Base-by-base conservation (phyloP, 2,888 invertebrate genomes). In the Agriopis marginaria region DNA sequence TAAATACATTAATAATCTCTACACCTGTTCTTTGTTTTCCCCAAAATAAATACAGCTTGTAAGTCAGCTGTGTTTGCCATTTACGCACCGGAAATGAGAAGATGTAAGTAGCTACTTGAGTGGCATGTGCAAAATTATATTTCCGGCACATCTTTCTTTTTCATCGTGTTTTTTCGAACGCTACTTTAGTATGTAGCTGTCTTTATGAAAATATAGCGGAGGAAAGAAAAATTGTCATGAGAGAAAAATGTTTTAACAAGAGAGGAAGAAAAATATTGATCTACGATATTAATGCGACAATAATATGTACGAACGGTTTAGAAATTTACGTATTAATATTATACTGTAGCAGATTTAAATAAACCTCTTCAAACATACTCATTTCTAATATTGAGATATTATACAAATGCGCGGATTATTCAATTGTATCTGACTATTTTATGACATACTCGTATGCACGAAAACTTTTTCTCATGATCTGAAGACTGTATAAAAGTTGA, bases 51-150 rank as follows among this genome's bases (percentile, higher is more conserved):
- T 40, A 64, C 55, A 56, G 42, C 12, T 23, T 55, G 47, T 47
- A 51, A 54, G 54, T 75, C 79, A 77, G 75, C 79, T 78, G 77
- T 77, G 55, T 79, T 76, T 75, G 70, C 64, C 60, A 67, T 61
- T 63, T 66, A 65, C 53, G 56, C 45, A 23, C 59, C 62, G 65
- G 69, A 73, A 66, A 62, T 67, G 49, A 70, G 61, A 54, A 45
- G 51, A 54, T 66, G 45, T 32, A 50, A 49, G 49, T 17, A 60
- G 44, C 32, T 64, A 44, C 44, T 45, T n/a, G 23, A 7, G 32
- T 58, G 50, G 45, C 66, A 63, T 65, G 59, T 63, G 63, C 70
- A 49, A 60, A 66, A 66, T 59, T 49, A 63, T 54, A 53, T 62
- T 47, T 65, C 62, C 61, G 61, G 44, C 49, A 61, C 55, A 55